A percentile compares a stretch with the other conserved stretches of the same genome.
Evolutionary conservation across 1,140 invertebrate genomes (phyloP).

Genomic region (Argopecten irradians): DNA sequence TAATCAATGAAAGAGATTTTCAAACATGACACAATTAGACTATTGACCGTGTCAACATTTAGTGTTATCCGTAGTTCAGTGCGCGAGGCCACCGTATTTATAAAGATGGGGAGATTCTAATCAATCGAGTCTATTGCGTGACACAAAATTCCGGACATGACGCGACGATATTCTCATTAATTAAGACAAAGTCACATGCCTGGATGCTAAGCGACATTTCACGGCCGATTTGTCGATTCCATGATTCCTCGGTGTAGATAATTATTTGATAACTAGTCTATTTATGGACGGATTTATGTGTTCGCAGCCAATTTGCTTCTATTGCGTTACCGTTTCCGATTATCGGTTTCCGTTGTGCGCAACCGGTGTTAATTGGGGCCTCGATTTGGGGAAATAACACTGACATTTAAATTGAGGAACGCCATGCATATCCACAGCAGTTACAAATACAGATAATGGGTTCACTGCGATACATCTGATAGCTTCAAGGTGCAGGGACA

Average conservation of each 20-base stretch:
- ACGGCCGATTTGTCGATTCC: background rate
- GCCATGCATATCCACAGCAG: background rate
- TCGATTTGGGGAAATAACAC: background rate
- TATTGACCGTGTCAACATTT: background rate
- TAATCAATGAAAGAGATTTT: background rate
- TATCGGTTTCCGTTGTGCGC: background rate
- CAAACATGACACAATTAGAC: background rate
- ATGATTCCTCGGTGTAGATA: background rate
- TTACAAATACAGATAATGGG: too few species aligned
- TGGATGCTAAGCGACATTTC: background rate
- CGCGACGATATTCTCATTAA: background rate
- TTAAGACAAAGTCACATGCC: background rate
- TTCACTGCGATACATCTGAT: too few species aligned
- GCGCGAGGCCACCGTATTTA: background rate
- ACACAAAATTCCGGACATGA: background rate
- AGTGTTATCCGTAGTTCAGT: background rate
- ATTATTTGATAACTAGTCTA: conserved; percentile 23
- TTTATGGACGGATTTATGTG: conserved; percentile 6
- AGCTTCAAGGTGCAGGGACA: too few species aligned
- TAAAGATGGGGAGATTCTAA: background rate
- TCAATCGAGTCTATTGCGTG: background rate
- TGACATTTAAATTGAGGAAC: background rate
- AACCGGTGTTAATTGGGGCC: conserved; percentile 7
- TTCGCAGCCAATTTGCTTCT: conserved; percentile 11
- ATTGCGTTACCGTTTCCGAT: background rate